Base-by-base conservation (phyloP, 2,113 vertebrate species). In the Pterocles burchelli region DNA sequence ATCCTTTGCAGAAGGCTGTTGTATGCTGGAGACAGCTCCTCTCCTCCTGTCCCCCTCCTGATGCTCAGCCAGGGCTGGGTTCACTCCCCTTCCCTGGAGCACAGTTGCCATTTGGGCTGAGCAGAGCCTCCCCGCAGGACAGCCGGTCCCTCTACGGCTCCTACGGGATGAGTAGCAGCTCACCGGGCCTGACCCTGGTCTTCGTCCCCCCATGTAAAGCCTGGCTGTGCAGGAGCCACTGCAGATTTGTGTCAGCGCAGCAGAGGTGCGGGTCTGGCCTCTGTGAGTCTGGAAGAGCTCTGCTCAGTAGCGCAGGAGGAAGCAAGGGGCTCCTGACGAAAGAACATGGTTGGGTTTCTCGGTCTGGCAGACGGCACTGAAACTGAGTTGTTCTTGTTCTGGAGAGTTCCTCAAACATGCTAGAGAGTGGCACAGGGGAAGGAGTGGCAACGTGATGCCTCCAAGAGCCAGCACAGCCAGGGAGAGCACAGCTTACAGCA, bases 391-490 rank as follows among this genome's bases (percentile, higher is more conserved):
- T 70, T 95, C 83, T 93, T 18, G 54, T 87, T 96, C 91, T 88
- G 79, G 74, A 96, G 83, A 95, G 77, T 62, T 86, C 85, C 76
- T 80, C 67, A 65, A 5, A 19, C 46, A 22, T 15, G 24, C 28
- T 17, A n/a, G 38, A 88, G 49, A 85, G 80, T 24, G 38, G 55
- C 89, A 80, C 58, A 61, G 38, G 58, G 70, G 85, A 89, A 94
- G 75, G 70, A 97, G 62, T 82, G 91, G 90, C 82, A 96, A 94
- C 43, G 74, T 29, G 73, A 89, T 92, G 93, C 93, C 90, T 96
- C 85, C 96, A 67, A 61, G 88, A 74, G 49, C 4, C 16, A 78
- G 38, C n/a, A 81, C 67, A 77, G 89, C 55, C 5, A 0, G 46
- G 41, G 63, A 73, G 73, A 92, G 57, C 25, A 61, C 59, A 55